Conservation (phyloP, 37 sponge, comb jelly and placozoan species). For the Geodia barretti region DNA sequence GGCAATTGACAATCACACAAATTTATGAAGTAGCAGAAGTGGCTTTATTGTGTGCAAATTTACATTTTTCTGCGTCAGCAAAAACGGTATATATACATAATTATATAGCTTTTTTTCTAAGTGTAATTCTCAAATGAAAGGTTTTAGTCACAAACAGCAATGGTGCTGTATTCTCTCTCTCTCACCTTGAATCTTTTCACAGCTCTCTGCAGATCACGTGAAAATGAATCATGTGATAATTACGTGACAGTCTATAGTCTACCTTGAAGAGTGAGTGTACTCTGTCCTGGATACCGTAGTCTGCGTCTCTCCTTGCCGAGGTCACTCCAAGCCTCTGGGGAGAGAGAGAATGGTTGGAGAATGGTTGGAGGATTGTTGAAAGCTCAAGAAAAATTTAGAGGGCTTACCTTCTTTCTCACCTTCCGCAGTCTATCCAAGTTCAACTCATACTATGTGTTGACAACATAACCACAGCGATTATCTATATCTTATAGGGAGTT, state of each 20-base stretch:
- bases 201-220: constrained; percentile 44
- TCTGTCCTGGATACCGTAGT: constrained; percentile 60
- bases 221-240: background rate
- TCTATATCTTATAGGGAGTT: too few species aligned
- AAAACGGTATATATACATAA: too few species aligned
- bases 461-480: constrained; percentile 7
- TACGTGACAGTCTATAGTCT: too few species aligned
- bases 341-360: background rate
- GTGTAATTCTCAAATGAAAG: too few species aligned
- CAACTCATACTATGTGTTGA: constrained; percentile 80
- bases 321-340: constrained; percentile 48
- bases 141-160: too few species aligned
- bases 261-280: constrained; percentile 67
- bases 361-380: background rate
- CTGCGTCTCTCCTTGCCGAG: constrained; percentile 44
- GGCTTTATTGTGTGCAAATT: too few species aligned
- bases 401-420: constrained; percentile 73
- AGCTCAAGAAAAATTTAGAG: background rate
- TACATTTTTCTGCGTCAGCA: too few species aligned
- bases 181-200: constrained; percentile 79
- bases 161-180: background rate
- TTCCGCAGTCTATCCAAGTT: constrained; percentile 72
- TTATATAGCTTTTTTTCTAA: too few species aligned
- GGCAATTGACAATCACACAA: background rate
- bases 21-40: too few species aligned